Conservation (phyloP, 64 coral and sea anemone species). For the Montipora sp. region DNA sequence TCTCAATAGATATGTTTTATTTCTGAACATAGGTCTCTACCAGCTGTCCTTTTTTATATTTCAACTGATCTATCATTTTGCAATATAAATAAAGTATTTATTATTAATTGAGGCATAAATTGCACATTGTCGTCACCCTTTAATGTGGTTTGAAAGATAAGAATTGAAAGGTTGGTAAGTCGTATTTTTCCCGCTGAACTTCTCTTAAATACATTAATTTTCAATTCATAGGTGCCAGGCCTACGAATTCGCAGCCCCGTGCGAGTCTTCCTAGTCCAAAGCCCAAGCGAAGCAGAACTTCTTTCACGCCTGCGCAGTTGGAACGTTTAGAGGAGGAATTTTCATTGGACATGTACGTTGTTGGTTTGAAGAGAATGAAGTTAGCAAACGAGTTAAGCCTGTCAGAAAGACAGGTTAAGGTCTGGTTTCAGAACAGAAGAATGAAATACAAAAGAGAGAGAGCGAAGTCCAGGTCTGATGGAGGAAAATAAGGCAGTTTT, state of each 20-base stretch:
- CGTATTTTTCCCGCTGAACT: too few species aligned
- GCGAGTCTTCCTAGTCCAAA: conserved; percentile 73
- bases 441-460: conserved; percentile 99
- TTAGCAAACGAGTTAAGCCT: conserved; percentile 90
- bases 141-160: too few species aligned
- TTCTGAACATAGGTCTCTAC: too few species aligned
- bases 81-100: too few species aligned
- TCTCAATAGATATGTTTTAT: too few species aligned
- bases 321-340: conserved; percentile 95
- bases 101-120: too few species aligned
- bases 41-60: too few species aligned
- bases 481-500: conserved; percentile 40
- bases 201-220: neutral
- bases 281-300: conserved; percentile 86
- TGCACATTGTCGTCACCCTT: too few species aligned
- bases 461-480: conserved; percentile 69
- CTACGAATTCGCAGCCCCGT: neutral
- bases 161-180: too few species aligned
- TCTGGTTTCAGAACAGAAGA: conserved; percentile 98
- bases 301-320: conserved; percentile 93
- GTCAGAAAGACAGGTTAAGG: conserved; percentile 93
- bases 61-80: too few species aligned
- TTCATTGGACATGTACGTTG: conserved; percentile 94
- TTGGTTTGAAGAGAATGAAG: conserved; percentile 96
- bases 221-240: neutral